Conservation (phyloP, 2,113 vertebrate genomes). For the Ammodytes marinus region DNA sequence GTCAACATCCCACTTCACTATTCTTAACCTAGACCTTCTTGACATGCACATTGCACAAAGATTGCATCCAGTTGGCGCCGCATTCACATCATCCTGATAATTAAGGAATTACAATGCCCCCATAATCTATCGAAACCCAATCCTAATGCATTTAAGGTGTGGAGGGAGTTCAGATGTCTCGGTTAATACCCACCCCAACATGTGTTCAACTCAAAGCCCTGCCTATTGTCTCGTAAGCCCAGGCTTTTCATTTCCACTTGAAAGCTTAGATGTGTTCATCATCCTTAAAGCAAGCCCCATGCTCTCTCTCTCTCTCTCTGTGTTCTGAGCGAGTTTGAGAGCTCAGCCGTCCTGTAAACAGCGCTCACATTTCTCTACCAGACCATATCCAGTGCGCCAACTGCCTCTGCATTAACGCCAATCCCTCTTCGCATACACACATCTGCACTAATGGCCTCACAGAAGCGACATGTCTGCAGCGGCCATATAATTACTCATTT, state of each 20-base stretch:
- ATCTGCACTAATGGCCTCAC: conserved; percentile 54
- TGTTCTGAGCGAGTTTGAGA: conserved; percentile 4
- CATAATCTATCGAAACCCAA: conserved; percentile 47
- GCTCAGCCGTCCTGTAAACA: conserved; percentile 27
- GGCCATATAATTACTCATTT: conserved; percentile 57
- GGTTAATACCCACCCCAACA: conserved; percentile 39
- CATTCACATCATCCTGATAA: conserved; percentile 29
- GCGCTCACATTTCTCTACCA: conserved; percentile 50
- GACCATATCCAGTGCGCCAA: background rate
- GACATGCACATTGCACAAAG: background rate
- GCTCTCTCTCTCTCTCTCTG: conserved; percentile 10
- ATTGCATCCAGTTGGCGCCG: conserved; percentile 12
- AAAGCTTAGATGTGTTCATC: conserved; percentile 62
- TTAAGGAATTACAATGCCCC: conserved; percentile 11
- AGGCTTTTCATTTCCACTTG: conserved; percentile 57
- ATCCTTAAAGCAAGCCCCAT: conserved; percentile 29
- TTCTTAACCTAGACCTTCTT: background rate
- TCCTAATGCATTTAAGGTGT: conserved; percentile 54
- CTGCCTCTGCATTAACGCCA: conserved; percentile 27
- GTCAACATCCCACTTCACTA: background rate
- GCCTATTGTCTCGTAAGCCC: conserved; percentile 64
- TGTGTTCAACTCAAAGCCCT: conserved; percentile 56
- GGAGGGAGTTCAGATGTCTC: conserved; percentile 60
- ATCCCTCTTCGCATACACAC: conserved; percentile 28
- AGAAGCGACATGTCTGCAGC: conserved; percentile 37